Conservation (phyloP, 2,113 vertebrate species). For the Seriola dumerili region DNA sequence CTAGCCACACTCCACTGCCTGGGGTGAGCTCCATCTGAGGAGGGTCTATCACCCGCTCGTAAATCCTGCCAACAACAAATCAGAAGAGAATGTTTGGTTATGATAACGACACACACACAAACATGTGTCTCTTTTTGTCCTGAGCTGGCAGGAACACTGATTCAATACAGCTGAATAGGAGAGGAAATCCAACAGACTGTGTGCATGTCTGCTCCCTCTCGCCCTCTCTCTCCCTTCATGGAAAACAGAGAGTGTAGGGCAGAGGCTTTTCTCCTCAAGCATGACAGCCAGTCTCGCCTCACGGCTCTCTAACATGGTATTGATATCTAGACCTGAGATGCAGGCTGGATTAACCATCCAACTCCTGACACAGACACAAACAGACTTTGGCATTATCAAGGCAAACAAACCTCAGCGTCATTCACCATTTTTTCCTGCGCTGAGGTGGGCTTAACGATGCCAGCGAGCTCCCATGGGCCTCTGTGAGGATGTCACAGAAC, state of each 20-base stretch:
- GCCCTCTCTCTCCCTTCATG: slow-evolving; percentile 34
- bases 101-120: slow-evolving; percentile 41
- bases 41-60: slow-evolving; percentile 93
- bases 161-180: slow-evolving; percentile 57
- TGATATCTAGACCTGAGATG: slow-evolving; percentile 61
- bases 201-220: slow-evolving; percentile 14
- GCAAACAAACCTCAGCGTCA: slow-evolving; percentile 47
- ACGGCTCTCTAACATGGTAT: slow-evolving; percentile 56
- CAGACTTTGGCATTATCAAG: slow-evolving; percentile 61
- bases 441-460: slow-evolving; percentile 28
- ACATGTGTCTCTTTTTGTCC: slow-evolving; percentile 30
- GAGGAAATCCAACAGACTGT: slow-evolving; percentile 49
- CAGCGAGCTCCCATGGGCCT: slow-evolving; percentile 13
- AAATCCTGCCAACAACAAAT: slow-evolving; percentile 88
- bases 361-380: slow-evolving; percentile 69
- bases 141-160: slow-evolving; percentile 57
- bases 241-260: slow-evolving; percentile 45
- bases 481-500: slow-evolving; percentile 32
- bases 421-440: slow-evolving; percentile 34
- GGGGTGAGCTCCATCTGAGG: slow-evolving; percentile 91
- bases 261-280: slow-evolving; percentile 59
- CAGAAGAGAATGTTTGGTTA: slow-evolving; percentile 47
- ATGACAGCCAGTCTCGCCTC: slow-evolving; percentile 63
- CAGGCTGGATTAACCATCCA: slow-evolving; percentile 60
- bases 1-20: slow-evolving; percentile 93